Base-by-base conservation (phyloP, 1,140 invertebrate species). In the Lepidostoma basale region DNA sequence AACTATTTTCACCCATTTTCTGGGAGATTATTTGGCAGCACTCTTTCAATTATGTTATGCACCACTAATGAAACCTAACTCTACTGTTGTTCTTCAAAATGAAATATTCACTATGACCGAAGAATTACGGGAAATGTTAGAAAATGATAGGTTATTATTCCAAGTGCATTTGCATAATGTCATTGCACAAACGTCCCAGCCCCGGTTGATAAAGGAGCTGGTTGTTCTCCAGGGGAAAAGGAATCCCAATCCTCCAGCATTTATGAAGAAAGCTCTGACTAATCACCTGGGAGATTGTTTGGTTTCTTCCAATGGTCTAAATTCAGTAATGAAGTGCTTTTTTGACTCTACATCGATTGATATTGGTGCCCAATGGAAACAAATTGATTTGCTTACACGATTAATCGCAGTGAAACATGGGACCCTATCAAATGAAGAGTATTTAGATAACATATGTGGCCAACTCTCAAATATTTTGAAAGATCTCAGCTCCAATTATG, bases 1-100 rank as follows among this genome's bases (percentile, higher is more conserved):
- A 65, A 79, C 84, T 14, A 79, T 86, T 6, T 69, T 85, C 42
- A 78, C 81, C 18, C 76, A 83, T 47, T 80, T 79, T 75, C 75
- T 86, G 12, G 79, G 78, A 69, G 79, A 79, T 62, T 83, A 92
- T 67, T 77, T 94, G 42, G 86, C 86, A 69, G 85, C 85, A 6
- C 76, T 92, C n/a, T 85, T 91, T 72, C 91, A 92, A 78, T 78
- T 92, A 59, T 82, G 85, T 23, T 86, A 87, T 82, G 88, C 86
- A 20, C 88, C 88, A 60, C 74, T 90, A 22, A 85, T 81, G 54
- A 88, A 87, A 78, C 89, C 88, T 47, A 75, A 76, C 3, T 52
- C 64, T 64, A 47, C 62, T 8, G 76, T 79, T 40, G 18, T 56
- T 8, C 22, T 42, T 18, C 68, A 54, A n/a, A 66, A 44, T 62